A percentile compares a stretch with the other conserved stretches of the same genome.
Evolutionary conservation across 2,888 invertebrate species (phyloP).

Genomic region (Plutella xylostella): DNA sequence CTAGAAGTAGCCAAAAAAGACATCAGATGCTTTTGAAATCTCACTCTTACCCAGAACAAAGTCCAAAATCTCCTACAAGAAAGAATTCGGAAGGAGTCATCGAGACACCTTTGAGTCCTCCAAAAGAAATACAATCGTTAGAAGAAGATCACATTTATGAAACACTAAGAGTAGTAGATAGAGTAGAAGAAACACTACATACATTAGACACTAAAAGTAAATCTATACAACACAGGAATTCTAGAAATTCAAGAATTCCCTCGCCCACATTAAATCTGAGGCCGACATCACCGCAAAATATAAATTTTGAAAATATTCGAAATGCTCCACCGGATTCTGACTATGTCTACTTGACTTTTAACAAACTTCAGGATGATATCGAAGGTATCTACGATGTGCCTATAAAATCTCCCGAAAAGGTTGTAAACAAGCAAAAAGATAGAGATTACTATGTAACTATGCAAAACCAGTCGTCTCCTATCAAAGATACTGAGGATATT

Average conservation of each 20-base stretch:
- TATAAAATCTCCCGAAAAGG: conserved; percentile 45
- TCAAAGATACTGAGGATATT: conserved; percentile 33
- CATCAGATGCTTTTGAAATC: conserved; percentile 69
- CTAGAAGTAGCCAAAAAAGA: conserved; percentile 61
- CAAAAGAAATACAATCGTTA: conserved; percentile 45
- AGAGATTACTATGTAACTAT: conserved; percentile 47
- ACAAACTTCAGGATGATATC: conserved; percentile 39
- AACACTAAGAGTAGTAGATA: conserved; percentile 61
- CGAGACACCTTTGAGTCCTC: conserved; percentile 39
- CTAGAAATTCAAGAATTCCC: no score
- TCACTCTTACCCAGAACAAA: conserved; percentile 61
- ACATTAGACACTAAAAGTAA: conserved; percentile 40
- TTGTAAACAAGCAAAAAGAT: conserved; percentile 20
- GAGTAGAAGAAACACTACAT: conserved; percentile 36
- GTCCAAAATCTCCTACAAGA: no score
- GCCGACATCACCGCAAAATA: conserved; percentile 42
- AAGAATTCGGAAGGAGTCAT: conserved; percentile 42
- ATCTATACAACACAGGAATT: conserved; percentile 46
- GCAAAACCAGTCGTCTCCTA: conserved; percentile 31
- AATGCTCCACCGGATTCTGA: conserved; percentile 51
- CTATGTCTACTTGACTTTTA: conserved; percentile 61
- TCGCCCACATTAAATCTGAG: conserved; percentile 31
- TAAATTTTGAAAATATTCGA: conserved; percentile 25
- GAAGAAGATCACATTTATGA: conserved; percentile 73
- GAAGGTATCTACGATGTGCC: conserved; percentile 59